Evolutionary conservation across 2,113 vertebrate species (phyloP), one percentile per base, ranked within the genome.

Genomic region (Brachypodius melanocephalos): DNA sequence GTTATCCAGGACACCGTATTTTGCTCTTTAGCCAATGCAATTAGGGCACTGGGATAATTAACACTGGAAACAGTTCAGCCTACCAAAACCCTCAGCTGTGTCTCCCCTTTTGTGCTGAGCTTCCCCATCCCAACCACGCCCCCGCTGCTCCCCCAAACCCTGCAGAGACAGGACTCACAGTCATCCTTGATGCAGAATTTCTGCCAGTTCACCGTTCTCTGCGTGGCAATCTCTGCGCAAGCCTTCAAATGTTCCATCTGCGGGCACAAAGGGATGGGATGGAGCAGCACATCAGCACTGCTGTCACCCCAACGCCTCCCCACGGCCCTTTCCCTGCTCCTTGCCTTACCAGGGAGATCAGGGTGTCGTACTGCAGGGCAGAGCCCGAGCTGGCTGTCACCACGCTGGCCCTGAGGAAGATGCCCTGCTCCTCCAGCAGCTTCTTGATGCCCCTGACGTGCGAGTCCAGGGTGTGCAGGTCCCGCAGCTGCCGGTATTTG

Each of bases 131-230:
- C 73, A 76, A 42, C 15, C 54, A 36, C 1, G 6, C 25, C 62
- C n/a, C 4, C 17, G 24, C 42, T 54, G 49, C 32, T 58, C 57
- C 77, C 78, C 29, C 55, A 49, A 58, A 58, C 1, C 26, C 42
- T 22, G 51, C 42, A 28, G 14, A n/a, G 68, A 42, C 43, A 58
- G 32, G 8, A 97, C 99, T 99, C 97, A 99, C 99, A 99, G 93
- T 99, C 99, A 14, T 99, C 99, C 96, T 99, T 99, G 97, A 99
- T 98, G 96, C 99, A 99, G 97, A 99, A 99, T 65, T 99, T 99
- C 97, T 99, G 99, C 99, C 99, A 99, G 98, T 99, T 99, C 82
- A 99, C 96, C 0, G 99, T 99, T 49, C 99, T 96, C 96, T 99
- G 99, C 5, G 99, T 99, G 55, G 99, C 99, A 15, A 99, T 99